phyloP scores from a whole-genome alignment of 2,797 vertebrate genomes.

The Aulostomus chinensis region DNA sequence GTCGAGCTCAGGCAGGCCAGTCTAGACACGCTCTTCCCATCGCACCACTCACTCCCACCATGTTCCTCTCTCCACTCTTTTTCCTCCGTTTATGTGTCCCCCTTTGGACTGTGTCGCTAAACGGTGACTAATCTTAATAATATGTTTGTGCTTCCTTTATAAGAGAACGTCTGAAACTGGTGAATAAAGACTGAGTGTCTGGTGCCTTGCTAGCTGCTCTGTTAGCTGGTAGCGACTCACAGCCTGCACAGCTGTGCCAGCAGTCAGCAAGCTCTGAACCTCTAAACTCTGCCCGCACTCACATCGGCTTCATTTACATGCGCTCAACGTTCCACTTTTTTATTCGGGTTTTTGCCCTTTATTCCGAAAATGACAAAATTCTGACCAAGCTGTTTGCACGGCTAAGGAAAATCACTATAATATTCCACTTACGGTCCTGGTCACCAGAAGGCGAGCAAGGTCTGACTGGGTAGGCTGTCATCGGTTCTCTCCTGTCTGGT shows the following conservation, averaged over 20 bases:
- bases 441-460: too few relatives aligned
- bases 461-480: too few relatives aligned
- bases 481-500: too few relatives aligned
- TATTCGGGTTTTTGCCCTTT: too few relatives aligned
- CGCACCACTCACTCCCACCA: slow-evolving; percentile 36
- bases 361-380: too few relatives aligned
- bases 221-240: neutral
- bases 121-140: slow-evolving; percentile 7
- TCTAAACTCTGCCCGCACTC: too few relatives aligned
- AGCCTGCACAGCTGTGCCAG: neutral
- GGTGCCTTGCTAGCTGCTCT: neutral
- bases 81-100: slow-evolving; percentile 22
- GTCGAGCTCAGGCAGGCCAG: slow-evolving; percentile 56
- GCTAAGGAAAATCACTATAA: too few relatives aligned
- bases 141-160: slow-evolving; percentile 5
- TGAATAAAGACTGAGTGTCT: neutral
- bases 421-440: too few relatives aligned
- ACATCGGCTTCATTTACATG: too few relatives aligned
- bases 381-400: too few relatives aligned
- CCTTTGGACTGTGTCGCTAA: slow-evolving; percentile 11
- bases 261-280: too few relatives aligned
- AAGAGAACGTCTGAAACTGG: neutral
- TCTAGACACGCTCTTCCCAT: slow-evolving; percentile 70
- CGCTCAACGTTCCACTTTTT: too few relatives aligned
- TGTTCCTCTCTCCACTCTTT: slow-evolving; percentile 33